Evolutionary conservation across 2,888 invertebrate species (phyloP), one percentile per base, ranked within the genome.

Genomic region (Ichneumoninae sp.): DNA sequence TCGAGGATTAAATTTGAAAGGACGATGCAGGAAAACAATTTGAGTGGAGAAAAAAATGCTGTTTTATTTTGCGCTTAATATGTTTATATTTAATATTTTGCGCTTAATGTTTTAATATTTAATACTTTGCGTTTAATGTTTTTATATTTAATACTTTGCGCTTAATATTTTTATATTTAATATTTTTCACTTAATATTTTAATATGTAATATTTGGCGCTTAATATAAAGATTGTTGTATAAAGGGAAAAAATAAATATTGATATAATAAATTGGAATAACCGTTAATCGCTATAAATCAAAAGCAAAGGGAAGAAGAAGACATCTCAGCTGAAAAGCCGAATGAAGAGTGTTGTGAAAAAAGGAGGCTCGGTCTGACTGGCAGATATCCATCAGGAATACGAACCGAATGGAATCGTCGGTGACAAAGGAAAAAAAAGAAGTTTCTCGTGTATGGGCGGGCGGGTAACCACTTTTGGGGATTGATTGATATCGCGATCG

Each of bases 401-500:
- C 80, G 77, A 60, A 60, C 66, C 65, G 60, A 83, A 81, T 72
- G 81, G 76, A 84, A 84, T 77, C 54, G 79, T 74, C 57, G 60
- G 74, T 80, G 85, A 90, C 90, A 89, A 90, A 86, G 85, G 86
- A 71, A 77, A 4, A 26, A 22, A 57, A 52, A 52, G 71, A 83
- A 77, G 76, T 81, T 82, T 80, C 74, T 66, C 68, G 74, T 77
- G 80, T 80, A 60, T 74, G 74, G 69, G 75, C 76, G 78, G 85
- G 74, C 33, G 79, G 80, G 85, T 82, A 86, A 78, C 86, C 85
- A 87, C 85, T 84, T 88, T 88, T 80, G 79, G 84, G 86, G 87
- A 88, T 90, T 85, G 90, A 89, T 90, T 80, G 89, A 87, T 89
- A 88, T 89, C 89, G 68, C 40, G 77, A 69, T 62, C 62, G 70